Conservation (phyloP, 2,888 invertebrate species). For the Diarsia rubi region DNA sequence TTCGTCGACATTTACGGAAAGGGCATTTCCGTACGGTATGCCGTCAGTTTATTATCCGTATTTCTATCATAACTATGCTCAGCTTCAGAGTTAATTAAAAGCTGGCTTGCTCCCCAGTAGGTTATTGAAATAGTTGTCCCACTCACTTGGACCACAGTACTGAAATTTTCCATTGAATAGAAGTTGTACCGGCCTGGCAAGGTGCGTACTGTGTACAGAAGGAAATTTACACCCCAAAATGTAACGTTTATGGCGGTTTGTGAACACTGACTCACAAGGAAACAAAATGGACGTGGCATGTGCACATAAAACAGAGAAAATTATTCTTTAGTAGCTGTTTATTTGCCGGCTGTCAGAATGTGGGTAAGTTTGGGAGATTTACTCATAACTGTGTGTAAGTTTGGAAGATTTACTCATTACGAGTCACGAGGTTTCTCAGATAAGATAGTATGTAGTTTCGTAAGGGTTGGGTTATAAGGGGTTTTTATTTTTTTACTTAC, state of each 20-base stretch:
- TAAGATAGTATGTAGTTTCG: conserved; percentile 13
- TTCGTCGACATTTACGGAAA: conserved; percentile 37
- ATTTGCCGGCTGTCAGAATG: conserved; percentile 45
- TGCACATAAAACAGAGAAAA: conserved; percentile 46
- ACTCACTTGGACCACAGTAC: conserved; percentile 50
- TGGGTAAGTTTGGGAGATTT: conserved; percentile 32
- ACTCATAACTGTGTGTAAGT: conserved; percentile 31
- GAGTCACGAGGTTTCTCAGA: conserved; percentile 18
- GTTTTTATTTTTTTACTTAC: neutral
- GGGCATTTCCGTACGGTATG: conserved; percentile 49
- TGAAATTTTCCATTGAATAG: conserved; percentile 47
- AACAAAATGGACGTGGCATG: conserved; percentile 48
- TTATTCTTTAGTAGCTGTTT: conserved; percentile 51
- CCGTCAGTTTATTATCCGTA: conserved; percentile 53
- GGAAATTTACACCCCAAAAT: conserved; percentile 46
- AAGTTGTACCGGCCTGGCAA: conserved; percentile 38
- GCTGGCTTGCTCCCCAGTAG: conserved; percentile 39
- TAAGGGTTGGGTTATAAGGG: neutral
- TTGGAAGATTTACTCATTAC: conserved; percentile 22
- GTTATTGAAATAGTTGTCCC: conserved; percentile 70
- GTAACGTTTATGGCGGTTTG: conserved; percentile 43
- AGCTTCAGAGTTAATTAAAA: conserved; percentile 66
- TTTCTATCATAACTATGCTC: conserved; percentile 54
- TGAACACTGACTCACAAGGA: conserved; percentile 35
- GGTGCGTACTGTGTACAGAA: conserved; percentile 27